Percentiles rank a stretch among this genome's conserved stretches.
These are phyloP conservation scores for Leptopilina myrica DNA, from an alignment of 2,888 invertebrate genomes.

Conservation along the genomic window DNA sequence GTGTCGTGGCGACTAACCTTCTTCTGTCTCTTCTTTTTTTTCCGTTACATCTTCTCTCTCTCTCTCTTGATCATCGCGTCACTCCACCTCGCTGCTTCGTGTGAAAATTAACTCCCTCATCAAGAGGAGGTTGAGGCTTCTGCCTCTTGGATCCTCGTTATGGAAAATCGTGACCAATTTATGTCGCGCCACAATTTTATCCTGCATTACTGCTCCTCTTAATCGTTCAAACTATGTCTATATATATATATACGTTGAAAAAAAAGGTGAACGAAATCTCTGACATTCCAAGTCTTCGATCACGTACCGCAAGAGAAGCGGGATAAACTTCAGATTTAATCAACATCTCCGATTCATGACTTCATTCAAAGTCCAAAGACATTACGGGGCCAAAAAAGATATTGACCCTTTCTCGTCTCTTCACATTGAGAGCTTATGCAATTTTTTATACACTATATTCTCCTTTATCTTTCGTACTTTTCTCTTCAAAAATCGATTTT, in stretches of 20 bases:
- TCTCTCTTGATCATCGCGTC: conserved; percentile 10
- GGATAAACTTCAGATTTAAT: conserved; percentile 16
- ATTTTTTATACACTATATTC: neutral
- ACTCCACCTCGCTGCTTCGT: conserved; percentile 24
- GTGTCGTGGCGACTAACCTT: conserved; percentile 32
- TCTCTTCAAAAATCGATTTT: too few relatives aligned
- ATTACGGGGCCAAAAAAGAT: neutral
- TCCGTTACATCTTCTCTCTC: conserved; percentile 22
- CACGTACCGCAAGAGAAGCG: neutral
- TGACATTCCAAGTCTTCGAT: conserved; percentile 14
- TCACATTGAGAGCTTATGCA: neutral
- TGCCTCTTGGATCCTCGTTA: conserved; percentile 31
- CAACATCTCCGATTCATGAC: neutral
- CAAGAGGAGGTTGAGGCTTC: conserved; percentile 14
- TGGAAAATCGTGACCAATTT: conserved; percentile 32
- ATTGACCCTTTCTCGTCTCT: neutral
- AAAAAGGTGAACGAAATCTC: neutral
- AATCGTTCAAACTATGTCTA: neutral
- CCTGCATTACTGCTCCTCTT: conserved; percentile 23
- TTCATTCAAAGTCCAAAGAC: neutral
- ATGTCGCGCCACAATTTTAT: conserved; percentile 24
- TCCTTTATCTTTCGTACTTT: too few relatives aligned
- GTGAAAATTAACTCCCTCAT: conserved; percentile 20
- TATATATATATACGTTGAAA: too few relatives aligned
- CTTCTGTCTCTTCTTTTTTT: conserved; percentile 20